phyloP scores from a whole-genome alignment of 2,797 vertebrate genomes.

The Chelon auratus region DNA sequence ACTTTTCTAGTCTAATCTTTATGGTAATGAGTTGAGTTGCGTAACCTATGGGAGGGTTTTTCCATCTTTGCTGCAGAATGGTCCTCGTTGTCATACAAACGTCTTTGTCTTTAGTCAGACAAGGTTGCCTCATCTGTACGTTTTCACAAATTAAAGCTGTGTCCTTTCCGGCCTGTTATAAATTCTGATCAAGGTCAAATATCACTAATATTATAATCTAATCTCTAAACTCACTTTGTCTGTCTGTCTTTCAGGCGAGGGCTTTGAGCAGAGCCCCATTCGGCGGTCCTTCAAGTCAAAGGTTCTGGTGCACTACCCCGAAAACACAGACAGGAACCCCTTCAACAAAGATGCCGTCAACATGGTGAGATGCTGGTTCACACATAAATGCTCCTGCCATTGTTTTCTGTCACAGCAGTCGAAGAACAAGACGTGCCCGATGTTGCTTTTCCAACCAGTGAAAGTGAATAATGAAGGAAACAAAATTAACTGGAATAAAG shows the following conservation, averaged over 20 bases:
- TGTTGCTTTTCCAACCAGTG: not conserved
- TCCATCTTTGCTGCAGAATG: slow-evolving; percentile 48
- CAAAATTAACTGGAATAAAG: not conserved
- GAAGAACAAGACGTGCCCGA: slow-evolving; percentile 12
- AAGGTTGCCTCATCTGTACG: slow-evolving; percentile 30
- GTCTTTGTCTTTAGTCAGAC: slow-evolving; percentile 28
- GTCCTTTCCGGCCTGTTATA: not conserved
- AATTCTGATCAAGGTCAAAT: slow-evolving; percentile 43
- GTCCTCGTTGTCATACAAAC: slow-evolving; percentile 22
- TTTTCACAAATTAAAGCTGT: slow-evolving; percentile 33
- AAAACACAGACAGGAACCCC: slow-evolving; percentile 94
- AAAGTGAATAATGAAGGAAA: not conserved
- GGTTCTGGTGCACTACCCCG: slow-evolving; percentile 94
- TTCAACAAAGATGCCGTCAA: slow-evolving; percentile 97
- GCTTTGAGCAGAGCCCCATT: slow-evolving; percentile 96
- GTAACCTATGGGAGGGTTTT: slow-evolving; percentile 51
- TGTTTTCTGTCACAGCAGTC: not conserved
- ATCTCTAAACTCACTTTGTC: not conserved
- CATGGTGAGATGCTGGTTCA: slow-evolving; percentile 87
- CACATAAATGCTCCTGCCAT: not conserved
- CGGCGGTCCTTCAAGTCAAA: slow-evolving; percentile 97
- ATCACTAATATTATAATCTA: not conserved
- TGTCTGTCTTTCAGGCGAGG: slow-evolving; percentile 86
- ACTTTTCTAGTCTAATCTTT: slow-evolving; percentile 38
- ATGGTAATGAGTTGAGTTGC: slow-evolving; percentile 65